phyloP scores from a whole-genome alignment of 2,888 invertebrate genomes.

The Pollenia griseotomentosa region DNA sequence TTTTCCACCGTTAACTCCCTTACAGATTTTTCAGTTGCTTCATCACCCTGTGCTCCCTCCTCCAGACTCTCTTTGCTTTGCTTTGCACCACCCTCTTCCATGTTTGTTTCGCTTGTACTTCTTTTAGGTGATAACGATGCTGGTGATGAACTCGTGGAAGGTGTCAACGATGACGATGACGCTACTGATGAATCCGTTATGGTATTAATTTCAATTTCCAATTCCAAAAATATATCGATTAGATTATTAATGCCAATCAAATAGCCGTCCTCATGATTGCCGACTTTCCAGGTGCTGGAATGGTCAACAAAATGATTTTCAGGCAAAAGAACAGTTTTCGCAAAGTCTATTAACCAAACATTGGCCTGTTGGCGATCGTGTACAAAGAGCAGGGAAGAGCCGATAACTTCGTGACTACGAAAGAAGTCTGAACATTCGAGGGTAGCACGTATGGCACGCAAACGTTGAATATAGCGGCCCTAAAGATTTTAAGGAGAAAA shows the following conservation, averaged over 20 bases:
- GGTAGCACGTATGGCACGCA: constrained; percentile 93
- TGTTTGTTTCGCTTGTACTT: constrained; percentile 71
- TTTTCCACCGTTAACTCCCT: neutral
- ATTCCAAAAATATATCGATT: constrained; percentile 89
- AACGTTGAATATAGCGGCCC: constrained; percentile 93
- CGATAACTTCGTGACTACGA: constrained; percentile 95
- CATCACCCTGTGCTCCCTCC: constrained; percentile 1
- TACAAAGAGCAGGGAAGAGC: constrained; percentile 97
- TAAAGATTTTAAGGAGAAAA: constrained; percentile 81
- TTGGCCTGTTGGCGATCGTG: constrained; percentile 95
- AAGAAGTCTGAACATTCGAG: constrained; percentile 95
- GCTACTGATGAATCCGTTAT: constrained; percentile 33
- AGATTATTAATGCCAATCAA: constrained; percentile 95
- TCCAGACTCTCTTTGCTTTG: neutral
- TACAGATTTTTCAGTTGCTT: neutral
- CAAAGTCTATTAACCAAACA: constrained; percentile 99
- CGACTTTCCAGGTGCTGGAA: constrained; percentile 94
- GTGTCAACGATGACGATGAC: constrained; percentile 52
- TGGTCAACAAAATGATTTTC: constrained; percentile 90
- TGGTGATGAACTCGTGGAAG: constrained; percentile 74
- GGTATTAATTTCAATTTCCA: constrained; percentile 75
- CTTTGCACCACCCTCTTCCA: constrained; percentile 25
- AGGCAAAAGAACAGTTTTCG: constrained; percentile 95
- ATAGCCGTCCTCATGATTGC: constrained; percentile 98
- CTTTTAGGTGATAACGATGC: constrained; percentile 74